Conservation (phyloP, 2,888 invertebrate genomes). For the Synergus itoensis region DNA sequence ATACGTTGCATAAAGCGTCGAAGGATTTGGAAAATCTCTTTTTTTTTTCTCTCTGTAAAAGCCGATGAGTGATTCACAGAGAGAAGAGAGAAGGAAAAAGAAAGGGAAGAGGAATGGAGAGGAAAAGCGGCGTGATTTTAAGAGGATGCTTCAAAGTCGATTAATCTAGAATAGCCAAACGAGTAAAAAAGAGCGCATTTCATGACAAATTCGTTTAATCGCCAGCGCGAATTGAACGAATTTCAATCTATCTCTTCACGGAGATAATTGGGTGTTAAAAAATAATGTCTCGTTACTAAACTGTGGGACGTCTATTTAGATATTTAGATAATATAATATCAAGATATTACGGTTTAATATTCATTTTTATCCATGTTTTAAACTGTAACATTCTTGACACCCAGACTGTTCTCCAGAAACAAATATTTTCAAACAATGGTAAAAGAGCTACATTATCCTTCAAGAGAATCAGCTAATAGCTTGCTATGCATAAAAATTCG, state of each 20-base stretch:
- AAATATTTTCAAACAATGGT: background rate
- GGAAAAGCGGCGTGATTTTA: conserved; percentile 59
- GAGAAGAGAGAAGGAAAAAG: conserved; percentile 48
- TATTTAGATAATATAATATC: no score
- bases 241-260: background rate
- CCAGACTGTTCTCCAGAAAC: background rate
- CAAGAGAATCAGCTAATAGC: background rate
- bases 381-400: background rate
- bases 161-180: conserved; percentile 60
- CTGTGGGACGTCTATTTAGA: no score
- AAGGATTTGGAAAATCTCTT: conserved; percentile 55
- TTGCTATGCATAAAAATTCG: background rate
- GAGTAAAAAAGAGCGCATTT: conserved; percentile 47
- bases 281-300: no score
- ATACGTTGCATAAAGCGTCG: conserved; percentile 47
- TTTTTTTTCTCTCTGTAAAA: conserved; percentile 54
- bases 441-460: background rate
- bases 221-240: background rate
- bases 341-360: no score
- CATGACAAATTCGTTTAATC: conserved; percentile 2
- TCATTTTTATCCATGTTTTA: no score
- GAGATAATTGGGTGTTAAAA: no score
- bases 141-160: conserved; percentile 62
- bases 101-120: conserved; percentile 42
- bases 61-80: conserved; percentile 55